Base-by-base conservation (phyloP, 2,113 vertebrate genomes). In the Psephotus haematonotus region DNA sequence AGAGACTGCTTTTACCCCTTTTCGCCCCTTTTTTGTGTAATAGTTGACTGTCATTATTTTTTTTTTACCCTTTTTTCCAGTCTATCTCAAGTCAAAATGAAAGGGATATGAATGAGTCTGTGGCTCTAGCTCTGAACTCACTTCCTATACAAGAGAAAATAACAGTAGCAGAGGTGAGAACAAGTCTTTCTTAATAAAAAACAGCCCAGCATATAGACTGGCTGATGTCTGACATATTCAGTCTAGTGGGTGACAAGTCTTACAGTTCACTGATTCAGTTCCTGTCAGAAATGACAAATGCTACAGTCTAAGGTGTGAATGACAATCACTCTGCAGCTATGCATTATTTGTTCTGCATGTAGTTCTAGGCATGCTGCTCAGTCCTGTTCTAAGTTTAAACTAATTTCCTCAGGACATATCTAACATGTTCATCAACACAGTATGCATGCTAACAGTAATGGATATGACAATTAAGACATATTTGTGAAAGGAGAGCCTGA, bases 131-230 rank as follows among this genome's bases (percentile, higher is more conserved):
- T 82, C 75, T 97, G 85, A 97, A 92, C n/a, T 95, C 53, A 0
- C 95, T 97, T 87, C 97, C 97, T 63, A 95, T 97, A 82, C 80
- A 97, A 76, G 97, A 97, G 55, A 92, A 96, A 77, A 95, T 97
- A 91, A 69, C 85, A 25, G 92, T 97, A 89, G 77, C 82, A 90
- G 80, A 92, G 96, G 97, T 97, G 49, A 97, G 97, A 95, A 75
- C 14, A 81, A 75, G 14, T 49, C 20, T 67, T 37, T 72, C 22
- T 69, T 39, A 77, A 43, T 13, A 59, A 69, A 57, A 88, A 29
- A 0, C 46, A 90, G 39, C 46, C 25, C 50, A 72, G 29, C 2
- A 49, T 59, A 23, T 59, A 13, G 57, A 59, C 33, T 59, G 33
- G 9, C 33, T 35, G 33, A 59, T 24, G 33, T 59, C 35, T 59